A percentile compares a stretch with the other conserved stretches of the same genome.
Conservation (phyloP, 2,113 vertebrate genomes). For the Epinephelus cyanopodus region DNA sequence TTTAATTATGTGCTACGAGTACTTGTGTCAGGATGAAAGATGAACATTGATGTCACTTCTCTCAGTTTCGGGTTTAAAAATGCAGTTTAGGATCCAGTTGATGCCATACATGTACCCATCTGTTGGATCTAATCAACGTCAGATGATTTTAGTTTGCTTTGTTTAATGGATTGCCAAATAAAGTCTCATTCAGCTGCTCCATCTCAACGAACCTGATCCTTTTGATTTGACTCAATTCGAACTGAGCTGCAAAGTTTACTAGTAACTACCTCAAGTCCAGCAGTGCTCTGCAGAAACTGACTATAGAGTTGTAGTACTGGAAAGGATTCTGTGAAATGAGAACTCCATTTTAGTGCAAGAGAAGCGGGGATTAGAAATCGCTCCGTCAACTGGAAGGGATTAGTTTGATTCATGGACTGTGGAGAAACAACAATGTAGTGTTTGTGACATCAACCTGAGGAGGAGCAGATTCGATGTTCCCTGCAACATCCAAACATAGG, state of each 20-base stretch:
- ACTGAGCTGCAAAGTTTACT: slow-evolving; percentile 40
- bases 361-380: background rate
- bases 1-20: background rate
- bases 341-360: background rate
- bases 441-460: slow-evolving; percentile 26
- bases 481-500: no score
- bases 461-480: no score
- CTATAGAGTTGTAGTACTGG: slow-evolving; percentile 39
- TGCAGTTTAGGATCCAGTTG: slow-evolving; percentile 12
- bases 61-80: slow-evolving; percentile 22
- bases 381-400: background rate
- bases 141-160: slow-evolving; percentile 7
- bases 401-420: background rate
- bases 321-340: slow-evolving; percentile 35
- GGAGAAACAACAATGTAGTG: background rate
- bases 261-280: slow-evolving; percentile 67
- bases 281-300: slow-evolving; percentile 47
- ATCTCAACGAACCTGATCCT: background rate
- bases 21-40: slow-evolving; percentile 25
- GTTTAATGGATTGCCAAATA: background rate
- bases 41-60: slow-evolving; percentile 50
- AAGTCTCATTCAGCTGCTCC: background rate
- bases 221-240: slow-evolving; percentile 21
- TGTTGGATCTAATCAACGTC: background rate
- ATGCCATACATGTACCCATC: background rate